Evolutionary conservation across 2,113 vertebrate genomes (phyloP).

Genomic region (Dendropsophus ebraccatus): DNA sequence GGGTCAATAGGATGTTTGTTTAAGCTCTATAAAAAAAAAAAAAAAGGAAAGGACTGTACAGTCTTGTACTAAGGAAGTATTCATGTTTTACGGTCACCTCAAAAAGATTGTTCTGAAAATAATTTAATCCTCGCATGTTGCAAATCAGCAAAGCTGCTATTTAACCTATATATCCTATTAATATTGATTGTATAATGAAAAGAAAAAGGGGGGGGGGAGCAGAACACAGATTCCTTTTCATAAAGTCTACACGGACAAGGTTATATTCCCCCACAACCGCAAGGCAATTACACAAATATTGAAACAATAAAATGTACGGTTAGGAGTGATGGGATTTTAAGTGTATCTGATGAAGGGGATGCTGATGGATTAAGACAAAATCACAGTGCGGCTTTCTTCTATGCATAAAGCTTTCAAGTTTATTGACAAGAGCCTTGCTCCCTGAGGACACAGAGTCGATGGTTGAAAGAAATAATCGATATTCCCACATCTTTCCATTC

Average conservation of each 20-base stretch:
- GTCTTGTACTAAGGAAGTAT: neutral
- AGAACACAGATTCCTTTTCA: neutral
- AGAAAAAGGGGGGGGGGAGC: neutral
- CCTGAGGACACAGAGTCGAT: conserved; percentile 37
- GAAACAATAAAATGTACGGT: conserved; percentile 53
- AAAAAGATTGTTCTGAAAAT: conserved; percentile 26
- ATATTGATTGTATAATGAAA: conserved; percentile 47
- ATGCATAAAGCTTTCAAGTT: conserved; percentile 56
- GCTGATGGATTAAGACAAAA: conserved; percentile 59
- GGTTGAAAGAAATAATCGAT: conserved; percentile 51
- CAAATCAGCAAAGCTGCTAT: conserved; percentile 14
- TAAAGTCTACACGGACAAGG: conserved; percentile 13
- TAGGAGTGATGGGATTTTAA: conserved; percentile 54
- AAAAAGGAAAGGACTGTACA: neutral
- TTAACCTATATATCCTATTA: conserved; percentile 26
- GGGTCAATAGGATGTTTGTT: conserved; percentile 16
- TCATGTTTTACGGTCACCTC: conserved; percentile 25
- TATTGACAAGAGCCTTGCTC: conserved; percentile 50
- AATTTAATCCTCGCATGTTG: conserved; percentile 30
- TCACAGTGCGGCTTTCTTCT: conserved; percentile 53
- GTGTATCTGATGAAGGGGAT: conserved; percentile 54
- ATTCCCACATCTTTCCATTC: conserved; percentile 57
- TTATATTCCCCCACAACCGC: conserved; percentile 17
- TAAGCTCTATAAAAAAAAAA: neutral
- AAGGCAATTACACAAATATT: conserved; percentile 51